A percentile compares a stretch with the other conserved stretches of the same genome.
Evolutionary conservation across 2,113 vertebrate species (phyloP).

Genomic region (Pelvicachromis taeniatus): DNA sequence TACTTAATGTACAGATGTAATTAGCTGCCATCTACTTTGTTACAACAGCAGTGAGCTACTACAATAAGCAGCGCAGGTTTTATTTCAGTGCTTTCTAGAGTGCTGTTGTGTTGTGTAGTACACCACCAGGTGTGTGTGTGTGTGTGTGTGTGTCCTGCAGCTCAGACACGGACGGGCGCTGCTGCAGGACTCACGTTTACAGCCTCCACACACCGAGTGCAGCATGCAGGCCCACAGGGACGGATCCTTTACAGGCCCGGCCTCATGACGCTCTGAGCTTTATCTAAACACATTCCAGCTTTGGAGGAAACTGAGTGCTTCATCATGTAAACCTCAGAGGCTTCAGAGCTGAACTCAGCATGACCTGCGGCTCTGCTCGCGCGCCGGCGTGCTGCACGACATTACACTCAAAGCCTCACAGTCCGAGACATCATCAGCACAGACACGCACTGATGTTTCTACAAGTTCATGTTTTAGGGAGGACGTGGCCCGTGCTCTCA

Average conservation of each 20-base stretch:
- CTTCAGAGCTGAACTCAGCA: background rate
- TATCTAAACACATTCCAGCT: conserved; percentile 47
- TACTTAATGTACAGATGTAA: background rate
- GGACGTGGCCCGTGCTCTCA: background rate
- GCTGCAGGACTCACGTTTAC: conserved; percentile 48
- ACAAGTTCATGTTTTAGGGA: background rate
- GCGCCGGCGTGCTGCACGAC: background rate
- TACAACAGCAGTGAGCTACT: background rate
- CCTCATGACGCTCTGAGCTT: conserved; percentile 30
- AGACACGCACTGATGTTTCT: background rate
- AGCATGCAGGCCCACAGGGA: conserved; percentile 23
- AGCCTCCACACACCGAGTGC: conserved; percentile 36
- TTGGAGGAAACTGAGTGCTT: conserved; percentile 5
- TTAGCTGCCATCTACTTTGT: background rate
- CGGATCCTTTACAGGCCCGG: background rate
- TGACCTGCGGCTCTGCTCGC: background rate
- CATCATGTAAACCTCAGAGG: background rate
- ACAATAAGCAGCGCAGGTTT: conserved; percentile 10
- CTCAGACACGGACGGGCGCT: no score
- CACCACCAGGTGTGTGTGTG: background rate
- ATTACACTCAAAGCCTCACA: background rate
- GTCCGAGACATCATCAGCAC: background rate
- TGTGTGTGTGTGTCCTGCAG: background rate
- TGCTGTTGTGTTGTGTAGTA: background rate
- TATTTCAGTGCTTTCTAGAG: background rate